A percentile compares a stretch with the other conserved stretches of the same genome.
Conservation (phyloP, 2,797 vertebrate genomes). For the Sphenopsis melanotis region DNA sequence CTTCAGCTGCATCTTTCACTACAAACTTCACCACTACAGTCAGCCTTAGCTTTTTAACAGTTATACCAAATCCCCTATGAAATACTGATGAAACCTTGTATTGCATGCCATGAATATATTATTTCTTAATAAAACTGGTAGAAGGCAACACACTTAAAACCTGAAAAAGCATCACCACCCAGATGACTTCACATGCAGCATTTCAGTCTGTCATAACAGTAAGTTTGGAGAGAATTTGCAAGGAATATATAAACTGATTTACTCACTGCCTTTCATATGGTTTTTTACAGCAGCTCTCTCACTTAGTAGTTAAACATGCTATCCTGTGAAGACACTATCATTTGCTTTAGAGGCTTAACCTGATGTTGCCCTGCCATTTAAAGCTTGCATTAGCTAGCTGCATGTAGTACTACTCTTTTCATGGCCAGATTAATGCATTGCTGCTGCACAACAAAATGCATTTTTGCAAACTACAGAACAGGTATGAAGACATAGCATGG, state of each 20-base stretch:
- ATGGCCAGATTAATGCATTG: background rate
- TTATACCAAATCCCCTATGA: background rate
- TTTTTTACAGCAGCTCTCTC: background rate
- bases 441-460: background rate
- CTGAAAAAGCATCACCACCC: background rate
- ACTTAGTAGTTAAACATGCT: background rate
- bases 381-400: background rate
- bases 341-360: background rate
- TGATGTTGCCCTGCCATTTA: background rate
- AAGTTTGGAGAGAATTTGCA: background rate
- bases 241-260: background rate
- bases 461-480: background rate
- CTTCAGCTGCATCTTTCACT: background rate
- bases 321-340: background rate
- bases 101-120: rapidly evolving
- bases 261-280: background rate
- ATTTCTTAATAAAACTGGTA: background rate
- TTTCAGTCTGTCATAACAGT: background rate
- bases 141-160: background rate
- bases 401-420: background rate
- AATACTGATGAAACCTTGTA: background rate
- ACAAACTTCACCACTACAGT: background rate
- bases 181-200: background rate
- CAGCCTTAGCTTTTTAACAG: background rate
- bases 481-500: background rate